These are phyloP conservation scores for Chaetodon trifasciatus DNA, from an alignment of 2,797 vertebrate genomes.

Conservation along the genomic window DNA sequence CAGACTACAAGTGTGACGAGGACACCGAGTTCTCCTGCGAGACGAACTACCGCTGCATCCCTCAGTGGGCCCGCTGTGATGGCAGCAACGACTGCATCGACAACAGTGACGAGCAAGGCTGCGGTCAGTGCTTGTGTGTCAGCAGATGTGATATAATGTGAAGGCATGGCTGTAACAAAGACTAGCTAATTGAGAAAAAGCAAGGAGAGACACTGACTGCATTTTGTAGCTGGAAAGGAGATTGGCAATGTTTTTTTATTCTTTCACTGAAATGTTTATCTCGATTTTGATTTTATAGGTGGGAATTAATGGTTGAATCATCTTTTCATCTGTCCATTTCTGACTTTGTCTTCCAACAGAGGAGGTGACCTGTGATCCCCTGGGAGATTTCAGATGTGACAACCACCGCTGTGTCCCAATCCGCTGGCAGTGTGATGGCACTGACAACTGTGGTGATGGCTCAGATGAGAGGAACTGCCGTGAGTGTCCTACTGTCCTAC, in stretches of 20 bases:
- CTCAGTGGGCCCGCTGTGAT: conserved; percentile 82
- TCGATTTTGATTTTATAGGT: background rate
- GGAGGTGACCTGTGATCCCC: conserved; percentile 80
- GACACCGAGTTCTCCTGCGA: conserved; percentile 83
- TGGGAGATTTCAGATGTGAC: conserved; percentile 83
- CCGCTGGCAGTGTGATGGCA: conserved; percentile 81
- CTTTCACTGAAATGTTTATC: background rate
- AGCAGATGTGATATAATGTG: background rate
- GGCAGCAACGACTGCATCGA: conserved; percentile 83
- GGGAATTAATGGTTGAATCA: conserved; percentile 8
- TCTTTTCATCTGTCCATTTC: background rate
- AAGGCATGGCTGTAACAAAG: background rate
- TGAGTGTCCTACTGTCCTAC: conserved; percentile 46
- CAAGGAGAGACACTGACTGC: too few species aligned
- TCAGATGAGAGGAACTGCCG: conserved; percentile 83
- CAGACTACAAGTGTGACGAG: conserved; percentile 79
- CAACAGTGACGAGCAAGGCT: conserved; percentile 83
- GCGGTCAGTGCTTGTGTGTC: conserved; percentile 72
- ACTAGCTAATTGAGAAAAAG: too few species aligned
- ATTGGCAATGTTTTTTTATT: too few species aligned
- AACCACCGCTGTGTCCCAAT: conserved; percentile 83
- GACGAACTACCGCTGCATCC: conserved; percentile 83
- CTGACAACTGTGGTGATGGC: conserved; percentile 79
- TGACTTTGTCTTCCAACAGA: conserved; percentile 63
- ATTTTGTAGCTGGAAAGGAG: too few species aligned